A percentile compares a stretch with the other conserved stretches of the same genome.
phyloP scores from a whole-genome alignment of 1,140 invertebrate species.

The Aphelenchoides fujianensis region DNA sequence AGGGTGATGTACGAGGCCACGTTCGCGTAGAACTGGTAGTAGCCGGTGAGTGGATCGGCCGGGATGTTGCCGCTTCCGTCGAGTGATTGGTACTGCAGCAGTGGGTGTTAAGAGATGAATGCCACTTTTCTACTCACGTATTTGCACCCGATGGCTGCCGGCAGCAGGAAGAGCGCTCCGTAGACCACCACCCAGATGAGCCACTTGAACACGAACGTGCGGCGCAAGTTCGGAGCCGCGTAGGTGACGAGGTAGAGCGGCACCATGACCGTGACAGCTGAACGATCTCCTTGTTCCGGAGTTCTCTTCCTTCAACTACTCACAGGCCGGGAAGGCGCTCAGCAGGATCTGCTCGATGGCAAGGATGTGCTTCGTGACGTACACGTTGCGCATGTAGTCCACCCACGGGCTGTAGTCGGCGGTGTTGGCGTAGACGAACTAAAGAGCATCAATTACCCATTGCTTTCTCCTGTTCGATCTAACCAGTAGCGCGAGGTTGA shows the following conservation, averaged over 20 bases:
- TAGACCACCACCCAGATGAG: constrained; percentile 15
- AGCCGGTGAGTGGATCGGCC: not conserved
- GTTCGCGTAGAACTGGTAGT: constrained; percentile 11
- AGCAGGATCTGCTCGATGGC: constrained; percentile 10
- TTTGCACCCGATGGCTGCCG: not conserved
- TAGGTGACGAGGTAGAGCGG: constrained; percentile 12
- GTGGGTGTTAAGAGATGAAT: no score
- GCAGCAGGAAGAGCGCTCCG: not conserved
- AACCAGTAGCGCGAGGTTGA: not conserved
- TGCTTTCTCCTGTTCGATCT: not conserved
- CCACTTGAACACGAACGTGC: constrained; percentile 17
- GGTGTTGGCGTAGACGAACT: constrained; percentile 11
- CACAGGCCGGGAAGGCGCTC: constrained; percentile 13
- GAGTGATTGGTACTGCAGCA: constrained; percentile 14
- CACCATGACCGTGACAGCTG: constrained; percentile 2
- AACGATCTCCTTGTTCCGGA: not conserved
- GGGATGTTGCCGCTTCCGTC: constrained; percentile 16
- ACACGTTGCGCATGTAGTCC: constrained; percentile 19
- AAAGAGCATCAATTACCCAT: no score
- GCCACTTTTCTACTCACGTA: constrained; percentile 14
- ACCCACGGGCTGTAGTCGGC: constrained; percentile 13
- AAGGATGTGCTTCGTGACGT: constrained; percentile 1
- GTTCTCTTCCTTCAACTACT: not conserved
- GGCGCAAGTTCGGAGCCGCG: constrained; percentile 7
- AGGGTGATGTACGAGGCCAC: constrained; percentile 5